A percentile compares a stretch with the other conserved stretches of the same genome.
phyloP scores from a whole-genome alignment of 2,113 vertebrate genomes.

The Brachyhypopomus gauderio region DNA sequence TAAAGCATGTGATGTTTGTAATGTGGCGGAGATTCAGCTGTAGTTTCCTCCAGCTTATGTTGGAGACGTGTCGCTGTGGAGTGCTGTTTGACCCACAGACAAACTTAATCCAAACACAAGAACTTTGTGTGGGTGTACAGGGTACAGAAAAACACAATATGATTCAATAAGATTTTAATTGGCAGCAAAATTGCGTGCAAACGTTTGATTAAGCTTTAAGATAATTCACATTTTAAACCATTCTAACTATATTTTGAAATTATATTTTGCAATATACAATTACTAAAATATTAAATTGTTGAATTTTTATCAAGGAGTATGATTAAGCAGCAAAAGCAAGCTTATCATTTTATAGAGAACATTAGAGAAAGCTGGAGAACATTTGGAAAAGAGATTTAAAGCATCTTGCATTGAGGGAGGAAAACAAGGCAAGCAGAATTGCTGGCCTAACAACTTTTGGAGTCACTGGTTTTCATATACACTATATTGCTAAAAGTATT shows the following conservation, averaged over 20 bases:
- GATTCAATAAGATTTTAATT: background rate
- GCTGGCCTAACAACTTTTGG: background rate
- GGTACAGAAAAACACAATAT: background rate
- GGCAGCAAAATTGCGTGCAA: background rate
- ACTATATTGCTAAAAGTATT: no score
- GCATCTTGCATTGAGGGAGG: no score
- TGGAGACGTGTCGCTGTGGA: constrained; percentile 10
- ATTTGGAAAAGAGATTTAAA: background rate
- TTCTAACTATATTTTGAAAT: background rate
- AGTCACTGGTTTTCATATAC: constrained; percentile 12
- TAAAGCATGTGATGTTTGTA: constrained; percentile 24
- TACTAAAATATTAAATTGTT: background rate
- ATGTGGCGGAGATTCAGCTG: constrained; percentile 34
- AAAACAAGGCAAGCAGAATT: no score
- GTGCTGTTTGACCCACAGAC: constrained; percentile 17
- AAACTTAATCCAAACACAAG: constrained; percentile 8
- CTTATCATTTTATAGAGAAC: background rate
- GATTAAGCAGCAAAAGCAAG: background rate
- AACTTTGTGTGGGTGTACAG: background rate
- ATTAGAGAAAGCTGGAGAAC: background rate
- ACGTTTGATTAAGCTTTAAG: background rate
- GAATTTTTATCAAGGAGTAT: background rate
- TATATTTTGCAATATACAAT: background rate
- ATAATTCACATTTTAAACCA: background rate
- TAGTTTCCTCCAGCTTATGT: constrained; percentile 30